phyloP scores from a whole-genome alignment of 2,113 vertebrate species.

The Stictonetta naevosa region DNA sequence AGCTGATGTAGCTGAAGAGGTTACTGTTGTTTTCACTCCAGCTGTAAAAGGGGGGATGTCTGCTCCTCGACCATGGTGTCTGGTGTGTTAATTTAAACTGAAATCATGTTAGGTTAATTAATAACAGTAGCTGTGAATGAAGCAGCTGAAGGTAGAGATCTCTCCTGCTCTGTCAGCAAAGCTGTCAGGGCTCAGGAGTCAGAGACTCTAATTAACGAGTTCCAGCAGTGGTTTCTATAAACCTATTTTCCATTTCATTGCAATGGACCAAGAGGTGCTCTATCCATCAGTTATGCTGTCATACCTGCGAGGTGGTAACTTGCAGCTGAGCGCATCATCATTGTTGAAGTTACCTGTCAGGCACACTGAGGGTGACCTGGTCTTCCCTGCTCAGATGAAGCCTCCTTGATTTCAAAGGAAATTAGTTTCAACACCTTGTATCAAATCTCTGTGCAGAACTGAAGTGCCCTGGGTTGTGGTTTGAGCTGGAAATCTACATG shows the following conservation, averaged over 20 bases:
- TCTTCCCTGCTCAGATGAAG: not conserved
- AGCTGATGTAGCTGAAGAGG: not conserved
- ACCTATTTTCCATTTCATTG: not conserved
- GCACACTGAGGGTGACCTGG: not conserved
- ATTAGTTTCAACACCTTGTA: not conserved
- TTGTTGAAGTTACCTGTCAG: not conserved
- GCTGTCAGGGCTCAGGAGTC: slow-evolving; percentile 3
- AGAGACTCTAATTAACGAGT: slow-evolving; percentile 14
- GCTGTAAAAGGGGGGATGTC: not conserved
- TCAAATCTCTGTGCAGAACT: not conserved
- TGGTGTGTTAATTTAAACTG: slow-evolving; percentile 36
- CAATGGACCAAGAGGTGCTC: not conserved
- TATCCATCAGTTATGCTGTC: not conserved
- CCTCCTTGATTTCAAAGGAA: not conserved
- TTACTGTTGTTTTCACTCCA: not conserved
- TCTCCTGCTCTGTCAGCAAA: slow-evolving; percentile 30
- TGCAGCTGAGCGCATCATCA: not conserved
- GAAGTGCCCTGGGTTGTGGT: not conserved
- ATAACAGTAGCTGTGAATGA: slow-evolving; percentile 35
- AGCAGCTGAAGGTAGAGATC: slow-evolving; percentile 13
- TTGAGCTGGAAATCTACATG: not conserved
- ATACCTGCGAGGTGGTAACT: not conserved
- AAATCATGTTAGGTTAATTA: slow-evolving; percentile 60
- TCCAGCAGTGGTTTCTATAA: not conserved
- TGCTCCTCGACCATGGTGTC: not conserved